A percentile compares a stretch with the other conserved stretches of the same genome.
phyloP scores from a whole-genome alignment of 2,797 vertebrate species.

The Scolopax rusticola region DNA sequence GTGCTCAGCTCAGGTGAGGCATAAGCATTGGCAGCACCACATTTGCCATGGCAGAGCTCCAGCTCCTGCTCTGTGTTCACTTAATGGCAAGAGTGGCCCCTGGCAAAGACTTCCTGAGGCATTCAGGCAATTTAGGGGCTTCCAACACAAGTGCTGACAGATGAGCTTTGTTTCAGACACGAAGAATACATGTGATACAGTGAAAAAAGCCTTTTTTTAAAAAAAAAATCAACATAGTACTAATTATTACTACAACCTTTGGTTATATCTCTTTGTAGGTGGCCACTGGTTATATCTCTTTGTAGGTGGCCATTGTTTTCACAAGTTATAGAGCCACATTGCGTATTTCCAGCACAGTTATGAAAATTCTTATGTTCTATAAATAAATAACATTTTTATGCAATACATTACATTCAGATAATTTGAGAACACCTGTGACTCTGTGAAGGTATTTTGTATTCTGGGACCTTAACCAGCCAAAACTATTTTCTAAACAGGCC shows the following conservation, averaged over 20 bases:
- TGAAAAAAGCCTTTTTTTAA: background rate
- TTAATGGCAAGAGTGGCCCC: background rate
- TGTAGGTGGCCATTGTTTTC: background rate
- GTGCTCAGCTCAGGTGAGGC: background rate
- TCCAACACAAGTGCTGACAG: background rate
- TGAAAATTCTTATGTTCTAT: background rate
- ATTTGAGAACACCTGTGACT: background rate
- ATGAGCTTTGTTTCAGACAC: background rate
- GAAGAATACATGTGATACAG: background rate
- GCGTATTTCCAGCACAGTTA: background rate
- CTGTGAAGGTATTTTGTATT: background rate
- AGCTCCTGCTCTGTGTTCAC: background rate
- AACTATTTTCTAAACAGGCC: background rate
- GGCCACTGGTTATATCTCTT: background rate
- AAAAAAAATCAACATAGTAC: background rate
- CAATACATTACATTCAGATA: background rate
- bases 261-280: background rate
- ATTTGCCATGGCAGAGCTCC: background rate
- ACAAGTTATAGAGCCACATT: background rate
- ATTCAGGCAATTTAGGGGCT: background rate
- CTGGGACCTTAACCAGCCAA: background rate
- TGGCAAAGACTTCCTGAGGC: background rate
- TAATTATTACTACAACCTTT: background rate
- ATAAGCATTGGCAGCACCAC: background rate
- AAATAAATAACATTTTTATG: background rate